Evolutionary conservation across 2,888 invertebrate species (phyloP), one percentile per base, ranked within the genome.

Genomic region (Latheticus oryzae): DNA sequence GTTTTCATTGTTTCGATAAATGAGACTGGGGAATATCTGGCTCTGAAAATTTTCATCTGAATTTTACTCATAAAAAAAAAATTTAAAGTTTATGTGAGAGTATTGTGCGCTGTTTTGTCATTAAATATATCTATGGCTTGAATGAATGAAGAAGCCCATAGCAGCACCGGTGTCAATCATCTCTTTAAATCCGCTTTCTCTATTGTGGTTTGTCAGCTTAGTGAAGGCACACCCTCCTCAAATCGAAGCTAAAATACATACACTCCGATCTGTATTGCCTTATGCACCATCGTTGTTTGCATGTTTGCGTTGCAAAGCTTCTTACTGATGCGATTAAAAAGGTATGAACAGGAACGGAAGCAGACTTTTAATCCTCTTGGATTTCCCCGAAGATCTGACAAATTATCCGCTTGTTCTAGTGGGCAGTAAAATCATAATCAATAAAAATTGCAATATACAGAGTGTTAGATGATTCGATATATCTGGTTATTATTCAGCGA

Each of bases 1-100:
- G 74, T 75, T 76, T 73, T 75, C 74, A 72, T 76, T 76, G 76
- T 76, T 75, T 75, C 73, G 69, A 73, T 69, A 76, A 77, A 76
- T 76, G 76, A 76, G 72, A 71, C 72, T 69, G 67, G 74, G 75
- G 74, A 75, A 70, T 71, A 71, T 66, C 63, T 60, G 58, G 48
- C 33, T 28, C 43, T 26, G 23, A 32, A 13, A 16, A 5, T 13
- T 33, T 33, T 33, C n/a, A n/a, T n/a, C n/a, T n/a, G n/a, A n/a
- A n/a, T n/a, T n/a, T n/a, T n/a, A n/a, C 5, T 21, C 5, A 21
- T 21, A 21, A 21, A 21, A 28, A 28, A 5, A 8, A n/a, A 5
- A 3, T 3, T 28, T 28, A n/a, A 3, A 5, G 28, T 5, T 28
- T 5, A 8, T 3, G 8, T 8, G 28, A 28, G 28, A 5, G 9